phyloP scores from a whole-genome alignment of 2,888 invertebrate species.

The Drosophila pseudotalamancana region DNA sequence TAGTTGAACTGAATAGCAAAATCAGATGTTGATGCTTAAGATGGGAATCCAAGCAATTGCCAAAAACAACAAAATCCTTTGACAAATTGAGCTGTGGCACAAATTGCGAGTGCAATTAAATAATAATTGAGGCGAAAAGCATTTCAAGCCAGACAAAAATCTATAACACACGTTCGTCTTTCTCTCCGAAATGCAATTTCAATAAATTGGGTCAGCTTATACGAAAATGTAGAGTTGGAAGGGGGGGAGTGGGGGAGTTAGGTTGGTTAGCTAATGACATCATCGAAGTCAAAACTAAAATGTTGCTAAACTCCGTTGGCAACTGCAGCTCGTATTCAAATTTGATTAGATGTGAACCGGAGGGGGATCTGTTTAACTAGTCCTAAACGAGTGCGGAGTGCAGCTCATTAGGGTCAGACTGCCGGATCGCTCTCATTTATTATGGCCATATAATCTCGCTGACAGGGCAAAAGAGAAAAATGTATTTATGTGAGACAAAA shows the following conservation, averaged over 20 bases:
- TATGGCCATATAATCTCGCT: constrained; percentile 48
- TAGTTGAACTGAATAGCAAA: constrained; percentile 21
- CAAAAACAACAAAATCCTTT: constrained; percentile 42
- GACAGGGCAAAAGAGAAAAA: constrained; percentile 14
- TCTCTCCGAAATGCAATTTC: constrained; percentile 61
- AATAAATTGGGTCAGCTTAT: constrained; percentile 74
- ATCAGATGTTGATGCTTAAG: constrained; percentile 36
- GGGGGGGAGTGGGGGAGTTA: neutral
- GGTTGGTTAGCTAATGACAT: constrained; percentile 42
- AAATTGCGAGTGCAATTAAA: constrained; percentile 65
- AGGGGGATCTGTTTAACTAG: neutral
- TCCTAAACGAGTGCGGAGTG: constrained; percentile 16
- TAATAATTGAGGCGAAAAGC: constrained; percentile 65
- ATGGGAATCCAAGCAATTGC: constrained; percentile 16
- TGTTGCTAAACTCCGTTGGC: constrained; percentile 41
- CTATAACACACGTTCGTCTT: constrained; percentile 4
- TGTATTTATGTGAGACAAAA: constrained; percentile 8
- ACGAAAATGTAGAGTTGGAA: neutral
- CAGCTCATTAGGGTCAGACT: constrained; percentile 61
- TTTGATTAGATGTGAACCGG: constrained; percentile 30
- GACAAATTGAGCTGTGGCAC: constrained; percentile 61
- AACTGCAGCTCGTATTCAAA: constrained; percentile 46
- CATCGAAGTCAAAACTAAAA: constrained; percentile 32
- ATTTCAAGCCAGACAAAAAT: constrained; percentile 32
- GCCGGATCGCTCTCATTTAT: constrained; percentile 48